Evolutionary conservation across 2,113 vertebrate species (phyloP), one percentile per base, ranked within the genome.

Genomic region (Gallinago undulata): DNA sequence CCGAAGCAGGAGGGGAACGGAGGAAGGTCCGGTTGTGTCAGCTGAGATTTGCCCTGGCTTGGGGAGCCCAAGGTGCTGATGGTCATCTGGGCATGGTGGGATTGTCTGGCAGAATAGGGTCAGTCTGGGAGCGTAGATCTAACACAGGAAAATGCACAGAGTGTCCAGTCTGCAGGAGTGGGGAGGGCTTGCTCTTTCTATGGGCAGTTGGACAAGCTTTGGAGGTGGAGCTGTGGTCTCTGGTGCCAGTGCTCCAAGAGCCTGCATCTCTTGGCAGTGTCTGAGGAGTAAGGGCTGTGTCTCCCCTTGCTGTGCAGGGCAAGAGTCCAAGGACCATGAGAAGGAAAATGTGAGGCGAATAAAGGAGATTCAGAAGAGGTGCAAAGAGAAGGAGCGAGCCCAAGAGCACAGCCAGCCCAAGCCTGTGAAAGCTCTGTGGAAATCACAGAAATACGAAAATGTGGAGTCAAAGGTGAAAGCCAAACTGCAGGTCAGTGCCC

Each of bases 381-480:
- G 98, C 95, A 98, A 98, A 48, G 99, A 99, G 97, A 98, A 98
- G 95, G 98, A 99, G 86, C 97, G 51, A 62, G 97, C 98, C 87
- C 98, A 92, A 57, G 98, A 98, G 45, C 97, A 90, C 50, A 94
- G 96, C 84, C 98, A 98, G 15, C 95, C 98, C 28, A 97, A 97
- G 90, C 99, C 99, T 7, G 98, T 99, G 88, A 99, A 99, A 97
- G 99, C 99, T 76, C 97, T 99, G 37, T 99, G 99, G 99, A 99
- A 97, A 19, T 98, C 99, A 2, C 97, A 98, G 56, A 99, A 99
- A 95, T 99, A 99, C 0, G 96, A 99, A 79, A 98, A 98, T 1
- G 98, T 99, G 87, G 97, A 99, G 66, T 99, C 99, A 22, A 99
- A 98, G 85, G 98, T 99, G 88, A 99, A 98, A 97, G 96, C 95